Conservation (phyloP, 2,113 vertebrate species). For the Sinocyclocheilus anophthalmus region DNA sequence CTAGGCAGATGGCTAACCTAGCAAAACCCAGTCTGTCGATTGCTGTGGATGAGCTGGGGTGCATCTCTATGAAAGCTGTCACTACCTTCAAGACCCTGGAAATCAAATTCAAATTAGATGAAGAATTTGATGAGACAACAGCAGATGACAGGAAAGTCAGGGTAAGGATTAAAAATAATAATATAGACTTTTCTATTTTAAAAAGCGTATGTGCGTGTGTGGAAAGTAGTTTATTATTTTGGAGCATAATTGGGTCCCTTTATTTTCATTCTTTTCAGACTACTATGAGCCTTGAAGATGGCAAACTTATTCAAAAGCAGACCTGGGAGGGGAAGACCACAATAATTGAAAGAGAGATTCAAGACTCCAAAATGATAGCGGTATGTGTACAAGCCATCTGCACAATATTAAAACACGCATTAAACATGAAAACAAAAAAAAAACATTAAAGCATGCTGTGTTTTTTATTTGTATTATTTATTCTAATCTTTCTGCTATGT, state of each 20-base stretch:
- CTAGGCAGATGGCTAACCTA: conserved; percentile 77
- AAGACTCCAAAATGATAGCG: conserved; percentile 79
- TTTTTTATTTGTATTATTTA: no score
- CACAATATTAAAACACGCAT: no score
- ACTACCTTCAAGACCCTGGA: conserved; percentile 81
- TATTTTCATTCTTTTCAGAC: conserved; percentile 39
- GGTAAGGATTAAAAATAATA: conserved; percentile 65
- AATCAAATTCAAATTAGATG: conserved; percentile 79
- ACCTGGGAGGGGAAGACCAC: conserved; percentile 86
- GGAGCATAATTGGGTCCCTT: not conserved
- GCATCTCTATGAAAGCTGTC: conserved; percentile 77
- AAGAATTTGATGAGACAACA: conserved; percentile 85
- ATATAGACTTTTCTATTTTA: not conserved
- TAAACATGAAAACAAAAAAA: no score
- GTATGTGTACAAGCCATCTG: conserved; percentile 65
- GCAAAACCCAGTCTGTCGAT: conserved; percentile 77
- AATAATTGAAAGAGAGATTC: conserved; percentile 78
- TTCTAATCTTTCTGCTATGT: not conserved
- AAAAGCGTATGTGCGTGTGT: not conserved
- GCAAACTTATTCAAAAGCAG: conserved; percentile 79
- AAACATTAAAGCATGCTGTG: not conserved
- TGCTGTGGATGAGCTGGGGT: conserved; percentile 75
- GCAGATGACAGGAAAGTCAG: conserved; percentile 82
- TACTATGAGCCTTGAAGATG: conserved; percentile 62
- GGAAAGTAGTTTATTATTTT: not conserved